Base-by-base conservation (phyloP, 2,888 invertebrate genomes). In the Ametastegia equiseti region DNA sequence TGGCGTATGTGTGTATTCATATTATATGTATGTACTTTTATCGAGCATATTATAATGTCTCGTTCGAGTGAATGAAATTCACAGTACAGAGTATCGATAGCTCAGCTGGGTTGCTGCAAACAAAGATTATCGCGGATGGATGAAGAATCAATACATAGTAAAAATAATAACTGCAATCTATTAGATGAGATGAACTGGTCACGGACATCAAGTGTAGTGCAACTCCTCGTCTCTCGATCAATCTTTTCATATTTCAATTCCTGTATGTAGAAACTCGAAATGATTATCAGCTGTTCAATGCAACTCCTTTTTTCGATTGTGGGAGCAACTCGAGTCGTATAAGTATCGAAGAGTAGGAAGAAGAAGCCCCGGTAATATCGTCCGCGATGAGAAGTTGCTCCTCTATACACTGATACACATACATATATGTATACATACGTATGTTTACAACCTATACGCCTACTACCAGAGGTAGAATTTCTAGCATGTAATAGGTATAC, bases 311-410 rank as follows among this genome's bases (percentile, higher is more conserved):
- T 54, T 23, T 23, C 23, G 30, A 60, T 60, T 5, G 15, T 30
- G 23, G 4, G 15, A 3, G 60, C 15, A 30, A 60, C 30, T 27
- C 60, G 30, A 19, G 60, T 30, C 27, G 30, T 30, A 60, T 60
- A 30, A 5, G 60, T 30, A 15, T 60, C 23, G 54, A 54, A 19
- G 23, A 60, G 15, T 11, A 60, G 30, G 27, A 15, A 60, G 60
- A 15, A 30, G 60, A 60, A 60, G 60, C 60, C 60, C 60, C 30
- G 60, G 60, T 60, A 30, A 60, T 60, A 30, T 30, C 30, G 60
- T 30, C 13, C 27, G 60, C 60, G 60, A 2, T 19, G n/a, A n/a
- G 23, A 30, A 60, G 27, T 60, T 30, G 30, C 30, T 11, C 30
- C 30, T 27, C 54, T 54, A n/a, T n/a, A n/a, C n/a, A n/a, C n/a